Base-by-base conservation (phyloP, 1,140 invertebrate genomes). In the Episyrphus balteatus region DNA sequence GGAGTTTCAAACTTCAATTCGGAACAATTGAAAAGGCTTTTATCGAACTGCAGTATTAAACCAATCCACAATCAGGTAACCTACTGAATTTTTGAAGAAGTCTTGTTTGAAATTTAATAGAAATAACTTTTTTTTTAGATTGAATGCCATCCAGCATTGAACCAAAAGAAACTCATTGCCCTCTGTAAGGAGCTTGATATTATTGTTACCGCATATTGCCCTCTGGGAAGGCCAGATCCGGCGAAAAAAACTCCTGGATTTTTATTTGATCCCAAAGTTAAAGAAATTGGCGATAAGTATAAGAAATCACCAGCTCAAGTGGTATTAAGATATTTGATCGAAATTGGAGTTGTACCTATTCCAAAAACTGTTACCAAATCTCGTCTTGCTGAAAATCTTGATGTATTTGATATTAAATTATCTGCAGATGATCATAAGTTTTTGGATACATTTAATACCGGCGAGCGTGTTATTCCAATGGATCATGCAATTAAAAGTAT, bases 1-100 rank as follows among this genome's bases (percentile, higher is more conserved):
- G 88, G 89, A 17, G 53, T 92, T 2, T 89, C 86, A 18, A 92
- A 92, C 68, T 93, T 92, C 62, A 90, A 87, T 61, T 76, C 70
- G 34, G 69, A 79, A 55, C 88, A 92, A 46, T 71, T 90, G 32
- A 69, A 78, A 38, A 70, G 80, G 17, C 65, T 92, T 15, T 52
- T 88, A 37, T 69, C 77, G 18, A 69, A 70, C 21, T 76, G 75
- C 30, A 78, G 66, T 50, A 81, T 91, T 43, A 82, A 81, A 62
- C 88, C 88, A 8, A 79, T 80, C 18, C 76, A 74, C 14, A 78
- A 84, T 60, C 86, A 91, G 77, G 78, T 88, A 21, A n/a, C n/a
- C n/a, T n/a, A n/a, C n/a, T 26, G 21, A n/a, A n/a, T n/a, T n/a
- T n/a, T n/a, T n/a, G n/a, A n/a, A 34, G 33, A 10, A 34, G 33